A percentile compares a stretch with the other conserved stretches of the same genome.
phyloP scores from a whole-genome alignment of 2,113 vertebrate genomes.

The Callorhinus ursinus region DNA sequence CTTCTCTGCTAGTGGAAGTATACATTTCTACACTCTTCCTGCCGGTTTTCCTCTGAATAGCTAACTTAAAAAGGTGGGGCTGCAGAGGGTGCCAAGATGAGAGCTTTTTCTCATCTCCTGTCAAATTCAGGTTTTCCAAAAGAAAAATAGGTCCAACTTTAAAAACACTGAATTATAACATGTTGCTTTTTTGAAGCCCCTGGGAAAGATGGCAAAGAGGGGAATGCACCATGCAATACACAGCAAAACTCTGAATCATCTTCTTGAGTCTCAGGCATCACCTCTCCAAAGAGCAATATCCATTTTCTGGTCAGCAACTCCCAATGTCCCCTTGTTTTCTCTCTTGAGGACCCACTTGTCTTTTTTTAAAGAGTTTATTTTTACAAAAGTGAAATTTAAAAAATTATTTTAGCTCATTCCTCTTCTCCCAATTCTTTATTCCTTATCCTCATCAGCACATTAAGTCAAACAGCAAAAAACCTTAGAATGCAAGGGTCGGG shows the following conservation, averaged over 20 bases:
- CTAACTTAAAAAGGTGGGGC: neutral
- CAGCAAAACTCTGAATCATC: neutral
- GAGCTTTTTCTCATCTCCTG: neutral
- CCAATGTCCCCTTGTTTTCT: neutral
- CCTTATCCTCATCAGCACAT: neutral
- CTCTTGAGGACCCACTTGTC: neutral
- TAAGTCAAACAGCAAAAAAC: neutral
- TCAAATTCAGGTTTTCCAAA: slow-evolving; percentile 35
- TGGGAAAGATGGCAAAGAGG: neutral
- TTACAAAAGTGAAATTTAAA: neutral
- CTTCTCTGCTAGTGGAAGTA: neutral
- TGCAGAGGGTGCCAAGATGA: neutral
- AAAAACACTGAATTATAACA: neutral
- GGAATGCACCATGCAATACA: rapidly evolving
- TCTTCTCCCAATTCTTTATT: neutral
- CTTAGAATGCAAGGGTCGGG: neutral
- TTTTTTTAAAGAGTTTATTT: neutral
- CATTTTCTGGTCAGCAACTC: neutral
- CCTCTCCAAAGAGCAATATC: neutral
- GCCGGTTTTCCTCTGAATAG: neutral
- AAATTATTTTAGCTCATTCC: neutral
- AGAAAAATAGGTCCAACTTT: slow-evolving; percentile 31
- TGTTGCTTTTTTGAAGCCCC: neutral
- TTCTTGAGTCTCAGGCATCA: neutral
- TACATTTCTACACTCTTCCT: neutral